Conservation (phyloP, 2,888 invertebrate species). For the Aphodius sticticus region DNA sequence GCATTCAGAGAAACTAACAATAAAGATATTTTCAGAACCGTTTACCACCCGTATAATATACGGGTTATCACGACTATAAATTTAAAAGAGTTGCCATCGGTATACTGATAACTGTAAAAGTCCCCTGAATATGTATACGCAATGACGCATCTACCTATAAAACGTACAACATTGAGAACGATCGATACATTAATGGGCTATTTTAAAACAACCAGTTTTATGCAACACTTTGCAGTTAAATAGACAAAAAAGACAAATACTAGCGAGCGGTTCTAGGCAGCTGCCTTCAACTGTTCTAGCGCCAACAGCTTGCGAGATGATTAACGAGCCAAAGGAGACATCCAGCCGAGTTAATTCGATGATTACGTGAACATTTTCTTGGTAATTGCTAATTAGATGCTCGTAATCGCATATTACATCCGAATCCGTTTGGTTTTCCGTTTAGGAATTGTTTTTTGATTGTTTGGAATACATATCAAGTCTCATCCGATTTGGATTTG, state of each 20-base stretch:
- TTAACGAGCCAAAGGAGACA: background rate
- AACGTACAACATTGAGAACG: background rate
- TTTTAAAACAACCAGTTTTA: background rate
- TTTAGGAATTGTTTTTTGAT: background rate
- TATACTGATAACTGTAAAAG: background rate
- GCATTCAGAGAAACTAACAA: background rate
- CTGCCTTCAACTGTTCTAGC: background rate
- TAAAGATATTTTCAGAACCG: background rate
- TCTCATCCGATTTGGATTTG: background rate
- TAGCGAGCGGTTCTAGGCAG: background rate
- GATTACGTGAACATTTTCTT: background rate
- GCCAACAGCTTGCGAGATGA: conserved; percentile 4
- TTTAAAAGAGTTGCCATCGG: background rate
- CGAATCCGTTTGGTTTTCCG: background rate
- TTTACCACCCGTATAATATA: background rate
- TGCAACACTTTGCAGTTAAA: background rate
- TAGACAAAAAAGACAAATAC: background rate
- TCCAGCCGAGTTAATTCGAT: background rate
- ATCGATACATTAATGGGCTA: background rate
- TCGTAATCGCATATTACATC: background rate
- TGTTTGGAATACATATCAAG: background rate
- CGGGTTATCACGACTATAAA: background rate
- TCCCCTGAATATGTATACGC: background rate
- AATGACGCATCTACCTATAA: background rate
- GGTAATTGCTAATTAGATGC: background rate